Evolutionary conservation across 2,888 invertebrate species (phyloP), one percentile per base, ranked within the genome.

Genomic region (Lepetodrilus schrolli): DNA sequence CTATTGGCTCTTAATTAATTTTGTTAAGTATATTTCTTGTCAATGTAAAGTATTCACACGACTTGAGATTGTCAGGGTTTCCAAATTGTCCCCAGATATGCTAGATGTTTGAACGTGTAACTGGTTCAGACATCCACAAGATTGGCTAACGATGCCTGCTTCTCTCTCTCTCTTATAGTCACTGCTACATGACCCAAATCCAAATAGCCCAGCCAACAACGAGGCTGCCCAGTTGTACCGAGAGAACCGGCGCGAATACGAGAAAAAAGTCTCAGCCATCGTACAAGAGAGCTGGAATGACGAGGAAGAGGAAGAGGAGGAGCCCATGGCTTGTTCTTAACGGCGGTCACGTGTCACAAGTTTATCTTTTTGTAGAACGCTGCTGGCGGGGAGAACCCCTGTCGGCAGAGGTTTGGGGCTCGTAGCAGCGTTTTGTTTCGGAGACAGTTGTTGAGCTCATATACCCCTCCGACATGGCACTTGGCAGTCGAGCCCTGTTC

Each of bases 141-240:
- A 13, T 2, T 68, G 36, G 10, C 17, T 17, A 34, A 17, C 0
- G 66, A 47, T n/a, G n/a, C n/a, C n/a, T n/a, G n/a, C n/a, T n/a
- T n/a, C n/a, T 70, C 72, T 73, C 74, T 80, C 73, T 80, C 21
- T 75, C 71, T 86, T 95, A 89, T 94, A 98, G 96, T 98, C 98
- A 91, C 94, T 99, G 93, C 93, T 99, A 92, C 98, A 98, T 94
- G 98, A 99, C 93, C 98, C 98, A 82, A 99, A 99, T 92, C 98
- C 98, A 85, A 99, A 99, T 93, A 98, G 98, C 86, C 98, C 98
- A 89, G 98, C 98, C 87, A 99, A 99, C 92, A 97, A 97, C 87
- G 96, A 98, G 94, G 98, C 98, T 90, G 98, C 98, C 86, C 98
- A 98, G 93, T 94, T 99, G 90, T 99, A 98, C 93, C 97, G 98